Percentiles rank a stretch among this genome's conserved stretches.
Conservation (phyloP, 2,888 invertebrate genomes). For the Miltochrista miniata region DNA sequence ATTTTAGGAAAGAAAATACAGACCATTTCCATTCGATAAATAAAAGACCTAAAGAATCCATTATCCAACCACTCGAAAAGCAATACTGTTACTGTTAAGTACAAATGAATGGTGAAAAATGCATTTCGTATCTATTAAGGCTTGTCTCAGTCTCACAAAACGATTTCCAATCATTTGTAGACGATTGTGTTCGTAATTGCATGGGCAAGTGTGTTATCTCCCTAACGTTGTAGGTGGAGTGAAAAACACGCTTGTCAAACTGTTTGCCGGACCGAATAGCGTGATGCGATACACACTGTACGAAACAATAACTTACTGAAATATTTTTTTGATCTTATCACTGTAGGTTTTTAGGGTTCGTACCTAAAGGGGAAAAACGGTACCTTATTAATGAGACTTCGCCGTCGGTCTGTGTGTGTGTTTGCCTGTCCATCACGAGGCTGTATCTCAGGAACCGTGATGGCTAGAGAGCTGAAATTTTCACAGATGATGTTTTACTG, state of each 20-base stretch:
- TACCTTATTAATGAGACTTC: too few relatives aligned
- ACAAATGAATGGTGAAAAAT: background rate
- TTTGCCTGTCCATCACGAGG: too few relatives aligned
- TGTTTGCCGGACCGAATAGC: constrained; percentile 55
- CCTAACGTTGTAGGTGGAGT: constrained; percentile 39
- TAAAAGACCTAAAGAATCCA: background rate
- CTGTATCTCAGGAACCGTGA: too few relatives aligned
- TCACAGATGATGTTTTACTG: too few relatives aligned
- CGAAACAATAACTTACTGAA: background rate
- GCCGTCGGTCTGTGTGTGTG: too few relatives aligned
- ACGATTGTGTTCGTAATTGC: constrained; percentile 36
- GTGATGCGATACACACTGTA: constrained; percentile 41
- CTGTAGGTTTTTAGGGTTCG: too few relatives aligned
- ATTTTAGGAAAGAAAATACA: too few relatives aligned
- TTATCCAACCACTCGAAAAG: background rate
- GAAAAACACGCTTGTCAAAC: constrained; percentile 69
- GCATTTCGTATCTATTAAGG: constrained; percentile 1
- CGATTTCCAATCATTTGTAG: constrained; percentile 33
- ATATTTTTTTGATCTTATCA: too few relatives aligned
- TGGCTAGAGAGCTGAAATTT: too few relatives aligned
- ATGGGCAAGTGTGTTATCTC: constrained; percentile 32
- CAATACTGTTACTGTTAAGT: constrained; percentile 3
- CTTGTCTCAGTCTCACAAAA: constrained; percentile 1
- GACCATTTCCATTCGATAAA: background rate
- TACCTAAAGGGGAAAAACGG: too few relatives aligned